phyloP scores from a whole-genome alignment of 1,140 invertebrate genomes.

The Orius insidiosus region DNA sequence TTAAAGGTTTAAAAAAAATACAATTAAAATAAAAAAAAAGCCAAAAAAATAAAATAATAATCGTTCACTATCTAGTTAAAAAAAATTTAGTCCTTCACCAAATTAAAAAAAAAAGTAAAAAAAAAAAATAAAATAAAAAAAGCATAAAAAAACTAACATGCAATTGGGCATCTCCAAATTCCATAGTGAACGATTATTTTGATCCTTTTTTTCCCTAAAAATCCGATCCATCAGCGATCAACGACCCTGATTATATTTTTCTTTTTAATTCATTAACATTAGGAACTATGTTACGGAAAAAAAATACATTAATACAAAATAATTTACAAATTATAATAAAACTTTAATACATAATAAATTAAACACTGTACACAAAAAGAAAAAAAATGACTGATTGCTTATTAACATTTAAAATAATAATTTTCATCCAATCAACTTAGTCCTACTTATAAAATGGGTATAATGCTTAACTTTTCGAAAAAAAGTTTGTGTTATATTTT shows the following conservation, averaged over 20 bases:
- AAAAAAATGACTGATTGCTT: too few relatives aligned
- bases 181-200: conserved; percentile 15
- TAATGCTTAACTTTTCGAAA: too few relatives aligned
- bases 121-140: background rate
- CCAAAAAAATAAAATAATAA: conserved; percentile 8
- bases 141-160: conserved; percentile 2
- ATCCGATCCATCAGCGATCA: too few relatives aligned
- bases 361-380: conserved; percentile 13
- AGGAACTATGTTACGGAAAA: conserved; percentile 19
- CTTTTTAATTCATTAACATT: conserved; percentile 8
- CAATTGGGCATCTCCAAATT: conserved; percentile 10
- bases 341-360: conserved; percentile 9
- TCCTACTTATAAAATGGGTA: too few relatives aligned
- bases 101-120: conserved; percentile 6
- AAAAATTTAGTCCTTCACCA: conserved; percentile 10
- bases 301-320: conserved; percentile 14
- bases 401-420: too few relatives aligned
- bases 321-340: conserved; percentile 15
- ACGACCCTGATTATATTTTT: background rate
- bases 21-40: background rate
- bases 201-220: background rate
- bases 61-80: conserved; percentile 14
- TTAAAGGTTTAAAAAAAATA: conserved; percentile 4
- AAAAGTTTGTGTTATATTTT: too few relatives aligned
- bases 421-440: too few relatives aligned